Evolutionary conservation across 2,797 vertebrate genomes (phyloP), one percentile per base, ranked within the genome.

Genomic region (Hafferia zeledoni): DNA sequence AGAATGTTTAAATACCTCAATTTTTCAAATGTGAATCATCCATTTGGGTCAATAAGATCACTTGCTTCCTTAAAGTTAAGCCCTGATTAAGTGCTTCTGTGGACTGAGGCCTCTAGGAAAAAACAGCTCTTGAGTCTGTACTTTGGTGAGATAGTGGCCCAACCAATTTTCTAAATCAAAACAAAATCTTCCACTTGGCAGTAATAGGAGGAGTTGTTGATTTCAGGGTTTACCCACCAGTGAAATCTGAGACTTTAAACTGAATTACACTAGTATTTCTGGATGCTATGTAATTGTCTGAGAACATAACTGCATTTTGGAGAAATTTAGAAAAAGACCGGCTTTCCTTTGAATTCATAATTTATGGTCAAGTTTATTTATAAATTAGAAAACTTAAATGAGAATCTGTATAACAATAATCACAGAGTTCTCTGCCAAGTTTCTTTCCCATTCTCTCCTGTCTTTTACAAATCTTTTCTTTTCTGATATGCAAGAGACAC

Each of bases 11-110:
- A 96, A 90, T 78, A 67, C 59, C 59, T 89, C 68, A 16, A n/a
- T 94, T 93, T 76, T 93, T 91, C 76, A 94, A 93, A 88, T 60
- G 67, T 0, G 52, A 91, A 69, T 82, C 63, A 64, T 79, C 84
- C 43, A 59, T 7, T 94, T 89, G 91, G 95, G 82, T 72, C 77
- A 87, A 4, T 78, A 76, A 93, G 87, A 96, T 88, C 94, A 79
- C 67, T 95, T 13, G 39, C 69, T 94, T 88, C 79, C 83, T 63
- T 88, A 81, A 94, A 90, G 82, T 90, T 93, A 96, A 96, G 70
- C 79, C 79, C 61, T 72, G 65, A 85, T 91, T 86, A 88, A 81
- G 65, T 78, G 87, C 72, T 95, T 89, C 85, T 85, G 76, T 75
- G 72, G 82, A 86, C 76, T 27, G 37, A 79, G 65, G 31, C 41